These are phyloP conservation scores for Epinephelus lanceolatus DNA, from an alignment of 2,113 vertebrate genomes.

Conservation along the genomic window DNA sequence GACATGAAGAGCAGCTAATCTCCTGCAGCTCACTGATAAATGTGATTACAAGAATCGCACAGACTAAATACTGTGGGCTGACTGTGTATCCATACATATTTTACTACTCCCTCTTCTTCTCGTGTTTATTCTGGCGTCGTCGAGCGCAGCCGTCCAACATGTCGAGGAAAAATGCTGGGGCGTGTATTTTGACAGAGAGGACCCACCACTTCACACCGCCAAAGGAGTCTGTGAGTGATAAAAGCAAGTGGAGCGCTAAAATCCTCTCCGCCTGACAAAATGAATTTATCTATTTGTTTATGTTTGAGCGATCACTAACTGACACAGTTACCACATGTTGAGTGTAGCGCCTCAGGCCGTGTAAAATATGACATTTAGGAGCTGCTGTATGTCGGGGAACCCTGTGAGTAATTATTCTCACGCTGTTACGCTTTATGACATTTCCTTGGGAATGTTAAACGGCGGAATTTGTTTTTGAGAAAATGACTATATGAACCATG, in stretches of 20 bases:
- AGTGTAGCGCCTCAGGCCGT: slow-evolving; percentile 37
- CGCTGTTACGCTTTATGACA: slow-evolving; percentile 46
- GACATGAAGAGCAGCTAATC: slow-evolving; percentile 15
- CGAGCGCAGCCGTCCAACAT: slow-evolving; percentile 22
- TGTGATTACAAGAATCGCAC: slow-evolving; percentile 21
- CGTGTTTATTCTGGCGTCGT: slow-evolving; percentile 67
- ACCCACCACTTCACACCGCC: slow-evolving; percentile 38
- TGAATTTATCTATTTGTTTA: slow-evolving; percentile 75
- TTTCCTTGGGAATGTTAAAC: slow-evolving; percentile 65
- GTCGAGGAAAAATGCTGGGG: slow-evolving; percentile 31
- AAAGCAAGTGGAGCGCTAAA: slow-evolving; percentile 65
- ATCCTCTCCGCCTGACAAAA: slow-evolving; percentile 58
- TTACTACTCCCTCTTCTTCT: slow-evolving; percentile 57
- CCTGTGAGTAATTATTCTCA: slow-evolving; percentile 64
- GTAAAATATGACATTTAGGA: slow-evolving; percentile 63
- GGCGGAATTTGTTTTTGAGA: slow-evolving; percentile 44
- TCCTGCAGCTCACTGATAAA: slow-evolving; percentile 26
- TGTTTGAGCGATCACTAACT: slow-evolving; percentile 46
- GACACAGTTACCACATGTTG: slow-evolving; percentile 53
- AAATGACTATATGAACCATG: slow-evolving; percentile 23
- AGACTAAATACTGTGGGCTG: slow-evolving; percentile 55
- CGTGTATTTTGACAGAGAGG: slow-evolving; percentile 55
- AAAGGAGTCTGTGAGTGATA: slow-evolving; percentile 50
- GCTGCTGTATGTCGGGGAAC: slow-evolving; percentile 45
- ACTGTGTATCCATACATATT: slow-evolving; percentile 58